Evolutionary conservation across 1,140 invertebrate species (phyloP).

Genomic region (Chrysoperla carnea): DNA sequence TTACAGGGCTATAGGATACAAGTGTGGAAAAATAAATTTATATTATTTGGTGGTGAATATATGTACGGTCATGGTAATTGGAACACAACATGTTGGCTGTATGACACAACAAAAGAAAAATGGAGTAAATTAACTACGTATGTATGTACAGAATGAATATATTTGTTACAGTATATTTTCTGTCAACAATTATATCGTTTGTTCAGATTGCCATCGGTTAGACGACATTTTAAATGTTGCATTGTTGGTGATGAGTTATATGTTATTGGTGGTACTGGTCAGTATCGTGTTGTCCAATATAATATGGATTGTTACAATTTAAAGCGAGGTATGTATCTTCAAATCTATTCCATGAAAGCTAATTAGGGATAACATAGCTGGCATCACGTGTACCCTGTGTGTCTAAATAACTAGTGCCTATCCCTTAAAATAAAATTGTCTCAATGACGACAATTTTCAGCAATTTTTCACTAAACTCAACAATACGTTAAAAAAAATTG

Average conservation of each 20-base stretch:
- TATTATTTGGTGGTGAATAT: constrained; percentile 15
- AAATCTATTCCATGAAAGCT: too few relatives aligned
- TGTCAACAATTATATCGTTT: constrained; percentile 1
- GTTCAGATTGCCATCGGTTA: constrained; percentile 9
- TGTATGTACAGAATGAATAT: constrained; percentile 4
- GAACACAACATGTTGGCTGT: constrained; percentile 15
- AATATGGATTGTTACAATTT: constrained; percentile 15
- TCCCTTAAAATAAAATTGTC: too few relatives aligned
- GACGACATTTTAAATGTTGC: constrained; percentile 16
- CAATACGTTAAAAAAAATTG: too few relatives aligned
- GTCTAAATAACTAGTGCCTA: too few relatives aligned
- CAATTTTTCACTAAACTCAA: too few relatives aligned
- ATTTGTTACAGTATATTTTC: neutral
- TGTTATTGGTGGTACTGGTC: constrained; percentile 14
- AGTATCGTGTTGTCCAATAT: constrained; percentile 13
- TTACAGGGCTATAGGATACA: neutral
- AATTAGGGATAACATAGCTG: too few relatives aligned
- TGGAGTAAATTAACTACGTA: constrained; percentile 11
- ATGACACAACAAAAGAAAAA: constrained; percentile 11
- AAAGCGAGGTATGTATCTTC: constrained; percentile 6
- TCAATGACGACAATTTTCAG: too few relatives aligned
- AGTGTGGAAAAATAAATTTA: neutral
- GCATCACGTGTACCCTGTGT: too few relatives aligned
- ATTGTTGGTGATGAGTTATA: constrained; percentile 11
- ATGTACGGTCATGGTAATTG: constrained; percentile 11